Percentiles rank a stretch among this genome's conserved stretches.
Conservation (phyloP, 1,140 invertebrate species). For the Trichogramma pretiosum region DNA sequence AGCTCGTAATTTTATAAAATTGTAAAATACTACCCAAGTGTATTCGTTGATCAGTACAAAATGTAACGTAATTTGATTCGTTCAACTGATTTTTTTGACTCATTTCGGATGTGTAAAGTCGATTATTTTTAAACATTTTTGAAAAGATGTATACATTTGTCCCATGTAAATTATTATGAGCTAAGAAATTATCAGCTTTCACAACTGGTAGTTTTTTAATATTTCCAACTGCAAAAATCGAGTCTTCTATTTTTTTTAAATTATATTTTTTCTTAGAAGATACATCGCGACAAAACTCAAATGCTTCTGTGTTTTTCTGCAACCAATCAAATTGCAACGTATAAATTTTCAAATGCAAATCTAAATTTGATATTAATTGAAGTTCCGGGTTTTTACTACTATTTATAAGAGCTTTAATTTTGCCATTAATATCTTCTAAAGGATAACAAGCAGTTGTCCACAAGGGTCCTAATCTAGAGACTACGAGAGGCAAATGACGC, state of each 20-base stretch:
- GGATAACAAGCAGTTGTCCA: constrained; percentile 18
- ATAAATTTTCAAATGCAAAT: neutral
- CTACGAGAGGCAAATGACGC: constrained; percentile 18
- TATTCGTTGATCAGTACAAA: neutral
- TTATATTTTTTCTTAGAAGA: neutral
- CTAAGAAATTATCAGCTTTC: neutral
- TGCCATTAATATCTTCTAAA: neutral
- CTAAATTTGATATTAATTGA: constrained; percentile 10
- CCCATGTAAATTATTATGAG: neutral
- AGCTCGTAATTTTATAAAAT: neutral
- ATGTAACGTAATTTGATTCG: neutral
- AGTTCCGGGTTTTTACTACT: constrained; percentile 10
- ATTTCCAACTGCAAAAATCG: neutral
- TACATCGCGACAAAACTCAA: neutral
- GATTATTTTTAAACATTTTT: neutral
- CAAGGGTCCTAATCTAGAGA: constrained; percentile 19
- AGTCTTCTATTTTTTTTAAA: neutral
- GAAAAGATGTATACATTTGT: neutral
- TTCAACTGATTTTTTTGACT: neutral
- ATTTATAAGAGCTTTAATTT: constrained; percentile 16
- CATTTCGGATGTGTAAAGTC: neutral
- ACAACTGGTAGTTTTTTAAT: neutral
- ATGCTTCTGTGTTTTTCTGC: neutral
- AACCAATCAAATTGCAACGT: neutral
- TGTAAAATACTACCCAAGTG: neutral